Evolutionary conservation across 2,888 invertebrate species (phyloP).

Genomic region (Tiphia femorata): DNA sequence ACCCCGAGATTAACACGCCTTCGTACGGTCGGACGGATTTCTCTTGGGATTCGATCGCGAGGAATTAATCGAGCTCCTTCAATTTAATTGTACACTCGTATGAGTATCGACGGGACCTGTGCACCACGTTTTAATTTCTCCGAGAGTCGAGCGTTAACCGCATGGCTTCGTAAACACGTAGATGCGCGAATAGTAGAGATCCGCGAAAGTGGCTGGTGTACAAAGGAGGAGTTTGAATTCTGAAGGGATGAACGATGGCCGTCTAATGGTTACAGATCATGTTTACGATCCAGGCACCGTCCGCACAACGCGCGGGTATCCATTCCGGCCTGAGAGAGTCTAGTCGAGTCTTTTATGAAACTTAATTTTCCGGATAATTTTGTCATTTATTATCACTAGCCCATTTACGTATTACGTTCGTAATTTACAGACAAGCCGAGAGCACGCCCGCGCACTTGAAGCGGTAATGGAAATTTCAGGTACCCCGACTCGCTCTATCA

Average conservation of each 20-base stretch:
- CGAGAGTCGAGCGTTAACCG: no score
- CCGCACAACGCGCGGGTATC: slow-evolving; percentile 1
- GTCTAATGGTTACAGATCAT: slow-evolving; percentile 24
- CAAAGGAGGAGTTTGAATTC: slow-evolving; percentile 20
- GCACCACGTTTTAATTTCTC: no score
- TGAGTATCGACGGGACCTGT: no score
- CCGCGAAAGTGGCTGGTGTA: neutral
- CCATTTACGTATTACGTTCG: slow-evolving; percentile 36
- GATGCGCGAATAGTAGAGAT: no score
- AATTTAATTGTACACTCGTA: no score
- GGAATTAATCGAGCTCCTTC: no score
- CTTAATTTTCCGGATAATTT: slow-evolving; percentile 48
- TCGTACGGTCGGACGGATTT: no score
- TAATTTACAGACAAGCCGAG: slow-evolving; percentile 43
- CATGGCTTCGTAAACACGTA: no score
- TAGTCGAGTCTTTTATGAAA: slow-evolving; percentile 38
- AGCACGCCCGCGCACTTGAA: slow-evolving; percentile 32
- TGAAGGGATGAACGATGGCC: slow-evolving; percentile 10
- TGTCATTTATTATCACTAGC: slow-evolving; percentile 40
- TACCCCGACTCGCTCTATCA: slow-evolving; percentile 29
- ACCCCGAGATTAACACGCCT: no score
- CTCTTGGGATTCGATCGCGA: no score
- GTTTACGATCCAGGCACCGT: slow-evolving; percentile 26
- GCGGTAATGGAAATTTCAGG: slow-evolving; percentile 47
- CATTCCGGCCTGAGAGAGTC: neutral